Evolutionary conservation across 2,888 invertebrate species (phyloP).

Genomic region (Orthosia gothica): DNA sequence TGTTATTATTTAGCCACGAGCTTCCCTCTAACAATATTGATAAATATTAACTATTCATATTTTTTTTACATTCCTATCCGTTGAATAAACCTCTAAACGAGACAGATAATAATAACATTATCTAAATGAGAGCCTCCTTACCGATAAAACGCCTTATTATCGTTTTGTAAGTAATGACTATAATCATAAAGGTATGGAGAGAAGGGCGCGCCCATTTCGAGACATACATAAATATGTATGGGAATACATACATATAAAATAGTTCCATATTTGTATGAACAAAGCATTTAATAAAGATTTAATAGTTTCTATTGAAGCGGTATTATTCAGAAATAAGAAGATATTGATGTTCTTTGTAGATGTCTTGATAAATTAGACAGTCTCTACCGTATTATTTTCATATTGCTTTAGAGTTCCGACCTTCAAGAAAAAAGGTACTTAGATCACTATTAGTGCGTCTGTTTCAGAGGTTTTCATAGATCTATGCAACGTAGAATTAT

Average conservation of each 20-base stretch:
- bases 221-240: constrained; percentile 44
- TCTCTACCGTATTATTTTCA: not conserved
- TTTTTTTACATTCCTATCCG: constrained; percentile 9
- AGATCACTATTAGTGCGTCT: not conserved
- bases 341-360: not conserved
- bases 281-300: constrained; percentile 8
- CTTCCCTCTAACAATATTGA: not conserved
- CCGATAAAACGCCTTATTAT: constrained; percentile 29
- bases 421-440: not conserved
- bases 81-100: not conserved
- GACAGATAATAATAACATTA: constrained; percentile 38
- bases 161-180: constrained; percentile 6
- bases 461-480: not conserved
- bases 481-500: too few relatives aligned
- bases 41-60: constrained; percentile 5
- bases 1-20: too few relatives aligned
- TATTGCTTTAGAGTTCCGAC: not conserved
- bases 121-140: constrained; percentile 41
- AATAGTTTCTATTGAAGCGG: not conserved
- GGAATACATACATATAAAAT: constrained; percentile 28
- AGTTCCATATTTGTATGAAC: constrained; percentile 16
- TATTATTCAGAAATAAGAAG: constrained; percentile 2
- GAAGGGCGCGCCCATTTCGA: constrained; percentile 12
- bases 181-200: constrained; percentile 39
- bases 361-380: not conserved